Conservation (phyloP, 2,113 vertebrate genomes). For the Lagopus leucura region DNA sequence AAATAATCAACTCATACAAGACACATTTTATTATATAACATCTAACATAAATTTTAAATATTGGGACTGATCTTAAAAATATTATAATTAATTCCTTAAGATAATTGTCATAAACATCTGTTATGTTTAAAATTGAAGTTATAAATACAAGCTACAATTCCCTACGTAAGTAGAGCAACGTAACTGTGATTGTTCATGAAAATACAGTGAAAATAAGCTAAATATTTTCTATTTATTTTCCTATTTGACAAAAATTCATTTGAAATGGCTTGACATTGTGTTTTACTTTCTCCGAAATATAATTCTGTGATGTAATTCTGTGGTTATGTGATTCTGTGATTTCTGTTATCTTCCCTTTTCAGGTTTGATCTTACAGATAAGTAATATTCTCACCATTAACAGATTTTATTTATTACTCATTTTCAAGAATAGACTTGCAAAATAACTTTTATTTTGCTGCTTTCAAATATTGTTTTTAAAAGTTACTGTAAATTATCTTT, state of each 20-base stretch:
- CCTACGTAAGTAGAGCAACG: neutral
- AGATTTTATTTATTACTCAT: neutral
- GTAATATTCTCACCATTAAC: neutral
- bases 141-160: conserved; percentile 40
- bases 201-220: neutral
- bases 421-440: neutral
- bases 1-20: neutral
- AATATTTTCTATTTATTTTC: neutral
- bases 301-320: neutral
- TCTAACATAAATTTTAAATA: neutral
- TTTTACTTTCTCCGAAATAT: conserved; percentile 18
- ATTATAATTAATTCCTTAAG: neutral
- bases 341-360: conserved; percentile 70
- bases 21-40: neutral
- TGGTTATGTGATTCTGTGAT: too few species aligned
- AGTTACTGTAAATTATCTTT: neutral
- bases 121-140: conserved; percentile 22
- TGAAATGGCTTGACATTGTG: conserved; percentile 61
- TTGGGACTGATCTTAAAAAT: neutral
- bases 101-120: neutral
- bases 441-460: neutral
- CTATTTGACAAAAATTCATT: conserved; percentile 39
- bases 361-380: neutral
- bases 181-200: neutral
- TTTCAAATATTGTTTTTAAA: neutral